Base-by-base conservation (phyloP, 2,888 invertebrate species). In the Campoplex capitator region DNA sequence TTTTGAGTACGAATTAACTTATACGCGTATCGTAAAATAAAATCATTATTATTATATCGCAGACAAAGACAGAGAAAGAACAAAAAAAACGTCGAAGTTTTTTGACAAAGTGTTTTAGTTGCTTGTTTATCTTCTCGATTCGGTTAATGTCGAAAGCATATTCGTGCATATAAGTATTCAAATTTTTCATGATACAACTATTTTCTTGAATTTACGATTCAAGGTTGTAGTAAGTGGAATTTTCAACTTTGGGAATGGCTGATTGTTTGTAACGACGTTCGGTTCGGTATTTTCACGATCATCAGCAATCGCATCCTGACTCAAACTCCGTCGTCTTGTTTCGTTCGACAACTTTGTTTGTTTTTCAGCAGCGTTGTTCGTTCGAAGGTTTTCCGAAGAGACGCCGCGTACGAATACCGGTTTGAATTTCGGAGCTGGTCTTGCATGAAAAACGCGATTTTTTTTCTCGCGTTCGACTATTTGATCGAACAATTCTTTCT, bases 401-500 rank as follows among this genome's bases (percentile, higher is more conserved):
- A 79, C 77, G 16, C 91, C 78, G 81, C 91, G 94, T 56, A 94
- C 88, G 89, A 94, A 94, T 92, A 95, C 81, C 83, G 95, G 93
- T 93, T 96, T 91, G 90, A 96, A 90, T 94, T 95, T 89, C 0
- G 97, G 97, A 18, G 96, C 92, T 0, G 97, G 97, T 75, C 96
- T 96, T 0, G 97, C 97, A 93, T 96, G 97, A 91, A 97, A 97
- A 88, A 96, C 96, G 0, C 95, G 94, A 0, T 95, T 95, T 92
- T 96, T 96, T 89, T 95, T 96, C 86, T 95, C 95, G 85, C 96
- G 96, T 88, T 96, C 96, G 32, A 96, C 92, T 84, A 95, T 94
- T 88, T 95, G 95, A 88, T 96, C 95, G 11, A 97, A 96, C 89
- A 95, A 95, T 90, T 96, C 95, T 88, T 97, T 96, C 88, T 96